Evolutionary conservation across 2,113 vertebrate genomes (phyloP), one percentile per base, ranked within the genome.

Genomic region (Tauraco erythrolophus): DNA sequence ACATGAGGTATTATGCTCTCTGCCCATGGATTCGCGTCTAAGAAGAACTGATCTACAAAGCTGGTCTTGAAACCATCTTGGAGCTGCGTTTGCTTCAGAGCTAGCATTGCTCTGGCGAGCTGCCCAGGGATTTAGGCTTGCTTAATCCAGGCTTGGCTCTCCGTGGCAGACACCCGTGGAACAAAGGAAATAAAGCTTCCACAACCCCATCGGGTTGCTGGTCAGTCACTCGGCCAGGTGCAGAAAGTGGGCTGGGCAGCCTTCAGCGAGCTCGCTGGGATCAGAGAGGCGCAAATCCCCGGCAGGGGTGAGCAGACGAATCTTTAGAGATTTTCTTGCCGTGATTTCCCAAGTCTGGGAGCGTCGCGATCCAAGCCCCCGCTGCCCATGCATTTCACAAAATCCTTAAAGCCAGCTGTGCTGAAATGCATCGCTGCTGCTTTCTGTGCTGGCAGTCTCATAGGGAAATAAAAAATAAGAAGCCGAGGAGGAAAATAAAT

Each of bases 101-200:
- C 89, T 92, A 82, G 96, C 60, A 4, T 94, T 83, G 95, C 91
- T 85, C 89, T 98, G 97, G 97, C 96, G 60, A 92, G 85, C 90
- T 97, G 97, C 97, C 97, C 94, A 81, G 94, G 88, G 96, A 96
- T 97, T 98, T 97, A 98, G 96, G 68, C 89, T 95, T 24, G 0
- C 70, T 53, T 98, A 98, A 98, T 98, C 95, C 96, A 94, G 60
- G 77, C 70, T 98, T 96, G 95, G 96, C 89, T 97, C 91, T 96
- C 92, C 77, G 5, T 75, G 86, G 96, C 96, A 97, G 96, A 96
- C 92, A 96, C 94, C 92, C 92, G 2, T 82, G 84, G 89, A 97
- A 97, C 97, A 98, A 97, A 97, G 88, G 69, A 93, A 97, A 96
- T 94, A 96, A 98, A 97, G 96, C 95, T 93, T 93, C 88, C 89